Base-by-base conservation (phyloP, 1,140 invertebrate genomes). In the Drosophila lowei region DNA sequence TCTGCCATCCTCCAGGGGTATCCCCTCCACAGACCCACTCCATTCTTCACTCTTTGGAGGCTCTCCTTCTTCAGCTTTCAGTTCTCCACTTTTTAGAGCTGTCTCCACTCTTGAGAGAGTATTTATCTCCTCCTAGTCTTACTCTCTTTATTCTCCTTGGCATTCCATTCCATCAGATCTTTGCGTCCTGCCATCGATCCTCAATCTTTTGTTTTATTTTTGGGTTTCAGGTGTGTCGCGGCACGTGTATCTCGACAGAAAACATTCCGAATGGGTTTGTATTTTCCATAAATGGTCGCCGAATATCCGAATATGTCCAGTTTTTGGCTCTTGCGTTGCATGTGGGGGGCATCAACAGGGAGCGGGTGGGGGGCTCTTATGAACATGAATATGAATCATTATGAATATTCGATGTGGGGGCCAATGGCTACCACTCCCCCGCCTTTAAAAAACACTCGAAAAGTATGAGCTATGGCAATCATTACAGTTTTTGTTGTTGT, bases 211-310 rank as follows among this genome's bases (percentile, higher is more conserved):
- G 65, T 53, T 28, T 77, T 77, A 77, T 77, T 70, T 77, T 44
- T 54, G 55, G 34, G 62, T 64, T 49, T 48, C 54, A 78, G 78
- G 78, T 80, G 78, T 81, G 78, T 13, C 34, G 34, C 34, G 34
- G 34, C 34, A 38, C 34, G 34, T 41, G 21, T 64, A 28, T 42
- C n/a, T 48, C 9, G 9, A 34, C 9, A 11, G 30, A 11, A 34
- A 34, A 34, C 28, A 6, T 46, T 15, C 28, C 21, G 5, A 47
- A 18, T 47, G 38, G 6, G 30, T 38, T 30, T 67, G 15, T 49
- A n/a, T 56, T 71, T 72, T 57, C 67, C 70, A 72, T 72, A 72
- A 72, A 72, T 72, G 70, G 70, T 46, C 71, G 59, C 41, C 54
- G 67, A 21, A 23, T 54, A 3, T 18, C 16, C 18, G 44, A 8